Evolutionary conservation across 2,113 vertebrate species (phyloP).

Genomic region (Myotis yumanensis): DNA sequence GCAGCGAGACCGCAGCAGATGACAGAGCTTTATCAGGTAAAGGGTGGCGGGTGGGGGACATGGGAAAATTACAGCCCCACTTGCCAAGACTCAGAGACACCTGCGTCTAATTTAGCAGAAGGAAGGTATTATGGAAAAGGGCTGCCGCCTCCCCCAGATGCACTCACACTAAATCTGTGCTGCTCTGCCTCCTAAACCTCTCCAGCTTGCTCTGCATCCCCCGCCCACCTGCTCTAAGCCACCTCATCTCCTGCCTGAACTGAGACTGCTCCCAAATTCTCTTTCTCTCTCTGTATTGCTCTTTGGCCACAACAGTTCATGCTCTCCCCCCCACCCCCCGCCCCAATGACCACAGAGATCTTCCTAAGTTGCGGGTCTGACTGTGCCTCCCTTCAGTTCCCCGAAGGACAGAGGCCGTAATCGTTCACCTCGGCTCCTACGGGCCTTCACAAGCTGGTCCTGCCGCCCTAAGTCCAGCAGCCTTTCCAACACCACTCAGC

Average conservation of each 20-base stretch:
- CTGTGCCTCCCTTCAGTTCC: not conserved
- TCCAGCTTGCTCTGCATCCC: not conserved
- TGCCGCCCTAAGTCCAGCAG: not conserved
- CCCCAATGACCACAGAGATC: not conserved
- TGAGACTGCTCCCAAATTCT: not conserved
- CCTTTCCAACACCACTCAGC: not conserved
- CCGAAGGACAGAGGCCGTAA: not conserved
- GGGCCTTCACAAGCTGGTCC: not conserved
- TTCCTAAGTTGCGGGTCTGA: not conserved
- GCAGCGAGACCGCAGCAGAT: conserved; percentile 55
- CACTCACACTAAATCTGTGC: not conserved
- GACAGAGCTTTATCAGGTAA: conserved; percentile 54
- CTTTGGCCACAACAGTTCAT: not conserved
- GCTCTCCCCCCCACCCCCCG: not conserved
- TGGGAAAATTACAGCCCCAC: conserved; percentile 36
- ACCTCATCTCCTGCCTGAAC: not conserved
- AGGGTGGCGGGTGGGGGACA: not conserved
- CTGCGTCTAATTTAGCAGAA: conserved; percentile 63
- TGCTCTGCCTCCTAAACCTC: not conserved
- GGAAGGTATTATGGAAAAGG: conserved; percentile 49
- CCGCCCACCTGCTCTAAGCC: not conserved
- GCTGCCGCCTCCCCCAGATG: conserved; percentile 21
- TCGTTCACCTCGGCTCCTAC: not conserved
- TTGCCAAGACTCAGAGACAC: conserved; percentile 65
- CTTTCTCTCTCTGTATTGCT: not conserved